These are phyloP conservation scores for Cataglyphis livida DNA, from an alignment of 2,888 invertebrate species.

Conservation along the genomic window DNA sequence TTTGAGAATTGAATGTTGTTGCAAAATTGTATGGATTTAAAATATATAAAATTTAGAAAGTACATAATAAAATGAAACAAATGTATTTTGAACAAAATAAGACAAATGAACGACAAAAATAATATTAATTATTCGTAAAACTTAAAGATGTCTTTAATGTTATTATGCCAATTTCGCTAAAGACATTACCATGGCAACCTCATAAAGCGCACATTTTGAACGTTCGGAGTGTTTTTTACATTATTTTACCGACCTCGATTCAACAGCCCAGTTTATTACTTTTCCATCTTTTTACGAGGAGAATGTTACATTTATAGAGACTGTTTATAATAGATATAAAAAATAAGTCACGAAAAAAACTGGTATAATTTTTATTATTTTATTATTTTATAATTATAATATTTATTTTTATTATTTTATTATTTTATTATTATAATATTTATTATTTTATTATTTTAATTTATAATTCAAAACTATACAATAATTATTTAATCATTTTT, in stretches of 20 bases:
- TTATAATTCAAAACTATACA: background rate
- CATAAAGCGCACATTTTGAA: conserved; percentile 56
- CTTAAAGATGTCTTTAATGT: conserved; percentile 51
- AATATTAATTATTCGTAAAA: conserved; percentile 35
- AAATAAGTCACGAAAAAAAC: background rate
- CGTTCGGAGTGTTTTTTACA: conserved; percentile 31
- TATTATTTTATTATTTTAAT: conserved; percentile 8
- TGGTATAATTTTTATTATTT: conserved; percentile 10
- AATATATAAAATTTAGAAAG: background rate
- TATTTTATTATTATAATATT: too few species aligned
- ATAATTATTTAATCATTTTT: background rate
- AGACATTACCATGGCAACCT: conserved; percentile 45
- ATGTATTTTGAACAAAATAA: background rate
- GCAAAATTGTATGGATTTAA: background rate
- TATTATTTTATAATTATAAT: too few species aligned
- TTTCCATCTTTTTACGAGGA: conserved; percentile 16
- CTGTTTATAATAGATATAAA: background rate
- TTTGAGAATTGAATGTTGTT: background rate
- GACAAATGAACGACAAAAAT: background rate
- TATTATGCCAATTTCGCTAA: conserved; percentile 36
- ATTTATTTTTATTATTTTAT: conserved; percentile 14
- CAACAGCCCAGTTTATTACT: conserved; percentile 30
- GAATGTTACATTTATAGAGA: background rate
- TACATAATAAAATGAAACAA: background rate
- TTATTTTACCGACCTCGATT: conserved; percentile 54